Evolutionary conservation across 2,113 vertebrate genomes (phyloP), one percentile per base, ranked within the genome.

Genomic region (Corythaixoides concolor): DNA sequence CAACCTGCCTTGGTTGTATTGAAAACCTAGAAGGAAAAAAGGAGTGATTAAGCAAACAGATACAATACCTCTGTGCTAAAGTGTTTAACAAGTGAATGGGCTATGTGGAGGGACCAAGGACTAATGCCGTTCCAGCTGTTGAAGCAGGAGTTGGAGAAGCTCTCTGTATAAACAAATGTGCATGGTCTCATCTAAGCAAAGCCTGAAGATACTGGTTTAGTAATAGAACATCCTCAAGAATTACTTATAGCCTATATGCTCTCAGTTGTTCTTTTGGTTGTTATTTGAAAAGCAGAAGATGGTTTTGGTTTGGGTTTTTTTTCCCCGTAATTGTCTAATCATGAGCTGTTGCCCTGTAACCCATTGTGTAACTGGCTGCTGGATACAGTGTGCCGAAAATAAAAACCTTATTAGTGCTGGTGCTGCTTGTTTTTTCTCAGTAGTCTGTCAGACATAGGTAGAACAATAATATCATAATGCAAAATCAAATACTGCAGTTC

Each of bases 331-430:
- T 11, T 70, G 39, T 70, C 58, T 86, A 73, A 68, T n/a, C 30
- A 68, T 66, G 45, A 91, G 37, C 64, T 92, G 33, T 73, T 93
- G 85, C 62, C 67, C 58, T 77, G 84, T 92, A 91, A 80, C 53
- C 22, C 22, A 27, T 83, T 69, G n/a, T 62, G 60, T 75, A 90
- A 86, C 32, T 70, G 79, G 83, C 96, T 91, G 58, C 91, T 70
- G 62, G 76, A 78, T 70, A 39, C 68, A 87, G 76, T 53, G 76
- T 92, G 75, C 91, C 92, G 88, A 85, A 96, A 91, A 89, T 85
- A 95, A 93, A 96, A 75, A 73, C 19, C 27, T 47, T 79, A 39
- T 15, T 77, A 64, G 89, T 4, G 7, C 58, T 88, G 74, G 33
- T 81, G 75, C 43, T 79, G 53, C 49, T 73, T 23, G 13, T 78